Percentiles rank a stretch among this genome's conserved stretches.
Evolutionary conservation across 2,888 invertebrate genomes (phyloP).

Genomic region (Scaptomyza tumidula): DNA sequence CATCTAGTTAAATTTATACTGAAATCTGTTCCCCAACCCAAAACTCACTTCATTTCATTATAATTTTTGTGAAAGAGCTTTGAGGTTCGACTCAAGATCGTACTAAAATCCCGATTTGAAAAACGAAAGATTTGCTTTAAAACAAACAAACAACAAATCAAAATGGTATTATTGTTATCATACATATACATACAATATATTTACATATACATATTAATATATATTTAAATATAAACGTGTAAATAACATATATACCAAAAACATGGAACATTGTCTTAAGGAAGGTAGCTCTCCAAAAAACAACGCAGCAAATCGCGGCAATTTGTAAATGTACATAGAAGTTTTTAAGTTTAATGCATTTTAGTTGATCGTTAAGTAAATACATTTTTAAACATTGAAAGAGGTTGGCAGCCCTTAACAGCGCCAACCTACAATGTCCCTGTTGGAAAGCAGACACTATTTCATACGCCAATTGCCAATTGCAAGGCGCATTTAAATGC

Average conservation of each 20-base stretch:
- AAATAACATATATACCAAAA: conserved; percentile 23
- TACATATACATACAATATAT: conserved; percentile 22
- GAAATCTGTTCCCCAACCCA: conserved; percentile 4
- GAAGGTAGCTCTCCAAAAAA: not conserved
- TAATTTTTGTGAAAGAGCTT: conserved; percentile 39
- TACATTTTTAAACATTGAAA: conserved; percentile 7
- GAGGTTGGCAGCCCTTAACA: conserved; percentile 3
- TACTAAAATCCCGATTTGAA: not conserved
- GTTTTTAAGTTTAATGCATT: not conserved
- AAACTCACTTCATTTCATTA: not conserved
- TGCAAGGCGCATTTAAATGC: not conserved
- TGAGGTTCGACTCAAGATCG: conserved; percentile 23
- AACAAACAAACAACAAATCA: not conserved
- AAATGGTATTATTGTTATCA: conserved; percentile 61
- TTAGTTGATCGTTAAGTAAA: conserved; percentile 20
- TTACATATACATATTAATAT: conserved; percentile 4
- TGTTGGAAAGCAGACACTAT: not conserved
- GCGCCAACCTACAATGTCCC: not conserved
- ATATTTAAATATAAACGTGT: too few relatives aligned
- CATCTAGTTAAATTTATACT: conserved; percentile 42
- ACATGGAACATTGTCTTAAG: conserved; percentile 24
- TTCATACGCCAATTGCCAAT: not conserved
- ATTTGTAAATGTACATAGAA: conserved; percentile 51
- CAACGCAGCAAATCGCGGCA: conserved; percentile 3
- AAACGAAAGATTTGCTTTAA: not conserved